Evolutionary conservation across 2,797 vertebrate species (phyloP).

Genomic region (Chrysocyon brachyurus): DNA sequence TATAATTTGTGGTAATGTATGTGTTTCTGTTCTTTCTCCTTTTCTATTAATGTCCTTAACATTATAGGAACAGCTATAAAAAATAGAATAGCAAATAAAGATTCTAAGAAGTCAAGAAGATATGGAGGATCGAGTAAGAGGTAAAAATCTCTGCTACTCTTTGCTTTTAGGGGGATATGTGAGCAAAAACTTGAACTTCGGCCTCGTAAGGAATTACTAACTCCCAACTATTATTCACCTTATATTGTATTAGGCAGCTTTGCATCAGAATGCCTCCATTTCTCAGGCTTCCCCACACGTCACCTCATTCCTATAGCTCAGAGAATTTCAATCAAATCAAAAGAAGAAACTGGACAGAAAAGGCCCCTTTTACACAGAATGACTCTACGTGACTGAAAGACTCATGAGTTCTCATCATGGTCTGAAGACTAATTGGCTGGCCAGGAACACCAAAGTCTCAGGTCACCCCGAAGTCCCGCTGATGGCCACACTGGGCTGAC

Average conservation of each 20-base stretch:
- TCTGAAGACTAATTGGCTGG: background rate
- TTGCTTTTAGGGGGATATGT: background rate
- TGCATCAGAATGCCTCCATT: background rate
- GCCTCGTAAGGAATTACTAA: background rate
- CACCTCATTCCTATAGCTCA: background rate
- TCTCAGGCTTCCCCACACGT: background rate
- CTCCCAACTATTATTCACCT: background rate
- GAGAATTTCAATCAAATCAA: background rate
- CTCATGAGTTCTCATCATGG: background rate
- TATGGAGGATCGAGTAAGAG: background rate
- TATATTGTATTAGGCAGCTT: background rate
- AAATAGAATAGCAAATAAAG: background rate
- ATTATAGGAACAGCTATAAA: background rate
- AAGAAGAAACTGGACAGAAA: background rate
- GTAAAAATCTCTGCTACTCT: background rate
- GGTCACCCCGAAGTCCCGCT: background rate
- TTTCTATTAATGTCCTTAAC: conserved; percentile 13
- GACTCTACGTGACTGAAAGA: background rate
- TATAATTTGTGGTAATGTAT: background rate
- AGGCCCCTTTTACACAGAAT: background rate
- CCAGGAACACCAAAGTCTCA: background rate
- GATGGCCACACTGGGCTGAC: background rate
- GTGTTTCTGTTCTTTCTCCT: background rate
- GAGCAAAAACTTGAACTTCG: background rate
- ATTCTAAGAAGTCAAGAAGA: conserved; percentile 9